Base-by-base conservation (phyloP, 92 coral and sea anemone genomes). In the Umimayanthus chanpuru region DNA sequence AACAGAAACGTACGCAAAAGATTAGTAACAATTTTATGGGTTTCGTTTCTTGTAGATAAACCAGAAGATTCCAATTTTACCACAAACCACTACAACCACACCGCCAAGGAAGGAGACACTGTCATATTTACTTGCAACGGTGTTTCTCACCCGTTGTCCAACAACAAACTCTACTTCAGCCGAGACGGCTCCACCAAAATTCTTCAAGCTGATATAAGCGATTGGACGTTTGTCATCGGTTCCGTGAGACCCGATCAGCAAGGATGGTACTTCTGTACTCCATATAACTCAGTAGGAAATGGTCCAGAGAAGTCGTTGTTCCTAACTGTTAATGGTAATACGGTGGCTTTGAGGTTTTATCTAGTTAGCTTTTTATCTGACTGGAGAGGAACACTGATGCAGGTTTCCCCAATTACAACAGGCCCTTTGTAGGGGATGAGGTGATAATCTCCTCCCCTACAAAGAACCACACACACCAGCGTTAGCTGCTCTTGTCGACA, bases 271-370 rank as follows among this genome's bases (percentile, higher is more conserved):
- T 68, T 21, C 26, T 83, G 87, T 71, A 28, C 78, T 41, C 67
- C 87, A 3, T 18, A 29, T 73, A 83, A 83, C 79, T 43, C 65
- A 8, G 65, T 43, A 39, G 87, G 87, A 25, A 15, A 29, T 41
- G 87, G 87, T 23, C 87, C 87, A 2, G 43, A 70, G 65, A 47
- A 11, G 87, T 44, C 78, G 15, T 55, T 83, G 10, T 15, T 70
- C 26, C 20, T 83, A 71, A 83, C 64, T 29, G 79, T 83, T 6
- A 68, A 83, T 53, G 78, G 87, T 83, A 71, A 44, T 53, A 21
- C 25, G 26, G 6, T 38, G 3, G 9, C 41, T 77, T 77, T 28
- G 20, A 78, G 18, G 21, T 16, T 78, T 78, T 44, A 15, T 39
- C 36, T 32, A 32, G 36, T 32, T 32, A 32, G 36, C 36, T 32